Conservation (phyloP, 1,140 invertebrate species). For the Penaeus vannamei region DNA sequence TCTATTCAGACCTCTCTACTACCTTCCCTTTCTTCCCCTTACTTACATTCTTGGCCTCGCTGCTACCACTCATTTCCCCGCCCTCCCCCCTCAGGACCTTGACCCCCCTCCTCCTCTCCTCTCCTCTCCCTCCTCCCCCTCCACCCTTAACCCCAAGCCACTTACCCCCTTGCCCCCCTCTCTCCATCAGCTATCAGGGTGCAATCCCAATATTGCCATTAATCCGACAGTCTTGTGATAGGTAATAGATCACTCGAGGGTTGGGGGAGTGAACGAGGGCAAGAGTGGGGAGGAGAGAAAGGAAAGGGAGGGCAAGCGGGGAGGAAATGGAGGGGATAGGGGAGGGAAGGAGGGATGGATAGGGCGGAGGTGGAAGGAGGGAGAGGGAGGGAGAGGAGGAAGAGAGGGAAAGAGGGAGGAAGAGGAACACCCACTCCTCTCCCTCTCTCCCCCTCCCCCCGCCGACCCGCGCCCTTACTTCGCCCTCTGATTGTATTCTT, state of each 20-base stretch:
- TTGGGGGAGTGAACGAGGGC: background rate
- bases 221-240: too few relatives aligned
- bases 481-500: too few relatives aligned
- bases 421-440: background rate
- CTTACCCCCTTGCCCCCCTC: background rate
- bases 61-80: background rate
- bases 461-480: too few relatives aligned
- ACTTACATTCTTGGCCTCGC: background rate
- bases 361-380: background rate
- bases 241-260: background rate
- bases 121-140: background rate
- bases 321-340: background rate
- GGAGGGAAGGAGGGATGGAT: slow-evolving; percentile 6
- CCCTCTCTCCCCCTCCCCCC: too few relatives aligned
- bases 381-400: too few relatives aligned
- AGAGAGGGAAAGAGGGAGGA: background rate
- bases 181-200: background rate
- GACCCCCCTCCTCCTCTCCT: background rate
- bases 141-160: background rate
- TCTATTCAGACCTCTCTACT: background rate
- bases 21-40: background rate
- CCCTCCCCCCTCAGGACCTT: background rate
- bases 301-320: background rate
- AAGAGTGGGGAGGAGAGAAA: background rate
- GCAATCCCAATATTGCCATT: too few relatives aligned